phyloP scores from a whole-genome alignment of 2,113 vertebrate genomes.

The Heterochromis multidens region DNA sequence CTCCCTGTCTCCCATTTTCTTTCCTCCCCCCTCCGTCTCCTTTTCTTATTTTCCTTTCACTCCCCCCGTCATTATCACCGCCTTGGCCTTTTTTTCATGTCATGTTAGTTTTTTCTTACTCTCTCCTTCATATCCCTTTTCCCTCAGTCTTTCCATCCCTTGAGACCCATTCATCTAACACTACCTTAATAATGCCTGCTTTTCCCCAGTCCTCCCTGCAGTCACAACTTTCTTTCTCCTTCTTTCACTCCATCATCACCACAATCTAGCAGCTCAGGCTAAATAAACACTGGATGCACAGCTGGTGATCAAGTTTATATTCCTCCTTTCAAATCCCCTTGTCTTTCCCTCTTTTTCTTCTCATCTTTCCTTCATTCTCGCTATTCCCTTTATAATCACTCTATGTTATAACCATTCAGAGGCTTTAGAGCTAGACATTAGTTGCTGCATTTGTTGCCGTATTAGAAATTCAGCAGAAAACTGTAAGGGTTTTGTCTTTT shows the following conservation, averaged over 20 bases:
- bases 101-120: constrained; percentile 27
- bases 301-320: constrained; percentile 60
- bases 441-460: neutral
- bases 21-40: neutral
- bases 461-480: neutral
- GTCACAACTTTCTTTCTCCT: constrained; percentile 29
- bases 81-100: neutral
- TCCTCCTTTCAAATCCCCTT: constrained; percentile 32
- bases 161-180: constrained; percentile 43
- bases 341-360: neutral
- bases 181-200: constrained; percentile 26
- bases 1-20: constrained; percentile 1
- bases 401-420: neutral
- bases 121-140: neutral
- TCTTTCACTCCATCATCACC: constrained; percentile 19
- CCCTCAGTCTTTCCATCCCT: neutral
- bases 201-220: constrained; percentile 7
- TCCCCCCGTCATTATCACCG: neutral
- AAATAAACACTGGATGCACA: constrained; percentile 67
- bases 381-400: neutral
- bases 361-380: neutral
- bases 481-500: neutral
- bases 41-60: constrained; percentile 51
- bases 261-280: constrained; percentile 34
- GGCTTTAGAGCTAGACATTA: neutral